Evolutionary conservation across 2,888 invertebrate genomes (phyloP).

Genomic region (Scaptomyza tumidula): DNA sequence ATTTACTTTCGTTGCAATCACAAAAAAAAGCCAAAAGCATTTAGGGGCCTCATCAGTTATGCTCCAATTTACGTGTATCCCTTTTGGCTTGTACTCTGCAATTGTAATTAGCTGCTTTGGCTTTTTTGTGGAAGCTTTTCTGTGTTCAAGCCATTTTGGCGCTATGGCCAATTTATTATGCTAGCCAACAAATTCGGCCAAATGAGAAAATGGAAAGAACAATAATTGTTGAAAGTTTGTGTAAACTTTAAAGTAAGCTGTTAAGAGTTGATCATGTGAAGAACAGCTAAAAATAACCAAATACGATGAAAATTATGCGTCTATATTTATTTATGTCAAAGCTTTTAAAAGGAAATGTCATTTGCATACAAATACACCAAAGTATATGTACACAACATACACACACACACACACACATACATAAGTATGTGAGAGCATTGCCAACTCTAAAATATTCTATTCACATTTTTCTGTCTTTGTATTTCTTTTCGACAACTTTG

Average conservation of each 20-base stretch:
- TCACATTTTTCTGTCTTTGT: background rate
- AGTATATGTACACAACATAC: background rate
- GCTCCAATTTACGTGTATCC: constrained; percentile 47
- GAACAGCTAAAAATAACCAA: background rate
- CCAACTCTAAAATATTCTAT: constrained; percentile 14
- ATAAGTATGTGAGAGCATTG: constrained; percentile 5
- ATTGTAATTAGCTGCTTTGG: constrained; percentile 44
- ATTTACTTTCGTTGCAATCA: constrained; percentile 46
- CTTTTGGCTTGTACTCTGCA: constrained; percentile 6
- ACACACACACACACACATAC: background rate
- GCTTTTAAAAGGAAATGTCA: background rate
- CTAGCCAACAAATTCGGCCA: constrained; percentile 31
- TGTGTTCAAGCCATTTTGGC: constrained; percentile 23
- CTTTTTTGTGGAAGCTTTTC: constrained; percentile 38
- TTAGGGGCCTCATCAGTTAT: constrained; percentile 46
- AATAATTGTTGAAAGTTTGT: constrained; percentile 11
- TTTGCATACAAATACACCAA: background rate
- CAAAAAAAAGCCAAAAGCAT: constrained; percentile 13
- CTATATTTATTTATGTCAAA: background rate
- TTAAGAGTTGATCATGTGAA: background rate
- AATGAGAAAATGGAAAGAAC: constrained; percentile 11
- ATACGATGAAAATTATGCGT: background rate
- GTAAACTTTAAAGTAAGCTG: background rate
- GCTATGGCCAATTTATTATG: constrained; percentile 43
- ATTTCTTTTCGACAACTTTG: constrained; percentile 25